Percentiles rank a stretch among this genome's conserved stretches.
Evolutionary conservation across 53 echinoderm and acorn worm species (phyloP).

Genomic region (Echinometra lucunter): DNA sequence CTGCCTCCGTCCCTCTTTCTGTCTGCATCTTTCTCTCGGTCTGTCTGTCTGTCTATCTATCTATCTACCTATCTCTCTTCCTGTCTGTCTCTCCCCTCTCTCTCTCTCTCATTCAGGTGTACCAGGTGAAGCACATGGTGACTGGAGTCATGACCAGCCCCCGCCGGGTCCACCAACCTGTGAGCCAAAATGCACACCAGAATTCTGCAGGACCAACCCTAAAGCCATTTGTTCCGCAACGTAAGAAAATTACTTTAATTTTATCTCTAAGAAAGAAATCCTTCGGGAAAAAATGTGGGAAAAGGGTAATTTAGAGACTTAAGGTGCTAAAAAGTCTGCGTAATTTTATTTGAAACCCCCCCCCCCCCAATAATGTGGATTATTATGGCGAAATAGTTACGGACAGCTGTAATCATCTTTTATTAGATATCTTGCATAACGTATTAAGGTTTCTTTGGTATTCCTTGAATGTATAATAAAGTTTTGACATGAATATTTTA

Average conservation of each 20-base stretch:
- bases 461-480: too few relatives aligned
- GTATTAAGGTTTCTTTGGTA: too few relatives aligned
- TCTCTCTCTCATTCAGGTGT: not conserved
- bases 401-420: too few relatives aligned
- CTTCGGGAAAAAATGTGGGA: too few relatives aligned
- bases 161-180: conserved; percentile 69
- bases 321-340: too few relatives aligned
- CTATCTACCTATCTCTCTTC: not conserved
- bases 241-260: conserved; percentile 69
- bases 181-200: conserved; percentile 90
- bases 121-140: conserved; percentile 13
- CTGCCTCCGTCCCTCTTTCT: not conserved
- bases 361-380: too few relatives aligned
- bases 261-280: not conserved
- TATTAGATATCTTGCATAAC: too few relatives aligned
- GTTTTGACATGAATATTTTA: too few relatives aligned
- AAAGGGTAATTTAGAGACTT: too few relatives aligned
- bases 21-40: not conserved
- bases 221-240: conserved; percentile 92
- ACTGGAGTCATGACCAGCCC: conserved; percentile 47
- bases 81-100: not conserved
- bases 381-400: too few relatives aligned
- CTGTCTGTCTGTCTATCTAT: not conserved
- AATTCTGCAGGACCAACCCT: conserved; percentile 81
- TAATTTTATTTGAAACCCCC: too few relatives aligned